These are phyloP conservation scores for Liasis olivaceus DNA, from an alignment of 2,797 vertebrate genomes.

Conservation along the genomic window DNA sequence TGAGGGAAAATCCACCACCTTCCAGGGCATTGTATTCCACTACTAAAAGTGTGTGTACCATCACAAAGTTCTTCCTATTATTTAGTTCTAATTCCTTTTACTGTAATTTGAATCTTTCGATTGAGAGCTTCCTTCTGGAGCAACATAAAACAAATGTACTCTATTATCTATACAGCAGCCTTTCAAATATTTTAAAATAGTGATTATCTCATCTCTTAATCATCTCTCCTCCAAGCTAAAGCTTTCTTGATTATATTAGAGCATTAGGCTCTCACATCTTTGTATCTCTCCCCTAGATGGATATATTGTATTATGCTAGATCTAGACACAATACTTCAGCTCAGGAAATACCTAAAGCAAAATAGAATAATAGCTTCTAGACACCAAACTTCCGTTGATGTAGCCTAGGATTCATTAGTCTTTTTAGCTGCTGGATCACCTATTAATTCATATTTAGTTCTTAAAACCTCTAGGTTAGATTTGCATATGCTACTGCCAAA, in stretches of 20 bases:
- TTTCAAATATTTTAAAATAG: not conserved
- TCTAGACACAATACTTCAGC: not conserved
- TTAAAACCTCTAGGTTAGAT: not conserved
- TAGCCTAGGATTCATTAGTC: not conserved
- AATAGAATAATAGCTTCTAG: not conserved
- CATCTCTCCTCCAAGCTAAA: not conserved
- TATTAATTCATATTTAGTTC: not conserved
- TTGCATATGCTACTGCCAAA: not conserved
- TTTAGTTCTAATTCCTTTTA: not conserved
- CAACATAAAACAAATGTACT: not conserved
- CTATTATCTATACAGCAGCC: not conserved
- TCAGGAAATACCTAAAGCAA: not conserved
- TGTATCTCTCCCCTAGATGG: not conserved
- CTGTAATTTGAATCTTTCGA: not conserved
- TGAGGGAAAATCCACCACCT: not conserved
- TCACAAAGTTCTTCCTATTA: not conserved
- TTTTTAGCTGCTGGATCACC: not conserved
- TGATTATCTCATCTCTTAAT: not conserved
- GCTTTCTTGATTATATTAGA: not conserved
- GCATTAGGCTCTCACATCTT: not conserved
- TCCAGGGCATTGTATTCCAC: not conserved
- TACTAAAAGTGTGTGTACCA: not conserved
- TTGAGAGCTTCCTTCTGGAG: not conserved
- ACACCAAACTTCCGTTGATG: not conserved
- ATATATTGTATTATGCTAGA: not conserved